These are phyloP conservation scores for Sarcophaga carnaria DNA, from an alignment of 2,888 invertebrate genomes.

Conservation along the genomic window DNA sequence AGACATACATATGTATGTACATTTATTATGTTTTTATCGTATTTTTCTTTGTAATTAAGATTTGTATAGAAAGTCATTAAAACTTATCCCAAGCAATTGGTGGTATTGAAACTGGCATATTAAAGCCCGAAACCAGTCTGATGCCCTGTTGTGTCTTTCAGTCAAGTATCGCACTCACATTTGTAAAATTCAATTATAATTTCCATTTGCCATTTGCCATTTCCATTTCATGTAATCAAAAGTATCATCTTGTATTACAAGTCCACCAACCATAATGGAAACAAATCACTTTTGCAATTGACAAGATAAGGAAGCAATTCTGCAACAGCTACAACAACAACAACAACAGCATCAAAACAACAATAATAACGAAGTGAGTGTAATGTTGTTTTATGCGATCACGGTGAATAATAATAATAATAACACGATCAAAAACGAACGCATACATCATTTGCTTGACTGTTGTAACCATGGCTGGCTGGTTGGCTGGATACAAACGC, in stretches of 20 bases:
- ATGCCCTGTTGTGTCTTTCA: not conserved
- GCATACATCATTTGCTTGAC: constrained; percentile 61
- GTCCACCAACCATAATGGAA: constrained; percentile 58
- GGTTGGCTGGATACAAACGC: constrained; percentile 41
- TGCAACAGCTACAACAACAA: constrained; percentile 10
- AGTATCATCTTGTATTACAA: constrained; percentile 52
- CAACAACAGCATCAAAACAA: constrained; percentile 26
- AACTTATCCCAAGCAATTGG: no score
- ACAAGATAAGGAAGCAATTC: constrained; percentile 49
- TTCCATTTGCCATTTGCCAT: constrained; percentile 10
- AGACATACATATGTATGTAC: no score
- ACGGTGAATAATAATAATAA: constrained; percentile 48
- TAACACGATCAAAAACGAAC: constrained; percentile 60
- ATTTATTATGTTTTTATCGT: no score
- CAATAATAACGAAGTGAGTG: constrained; percentile 65
- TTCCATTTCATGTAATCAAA: constrained; percentile 20
- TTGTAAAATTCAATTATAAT: constrained; percentile 49
- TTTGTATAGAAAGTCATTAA: not conserved
- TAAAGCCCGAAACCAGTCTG: not conserved
- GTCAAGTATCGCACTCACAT: not conserved
- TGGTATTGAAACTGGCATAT: no score
- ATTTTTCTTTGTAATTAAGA: not conserved
- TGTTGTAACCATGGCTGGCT: constrained; percentile 34
- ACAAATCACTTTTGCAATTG: constrained; percentile 60
- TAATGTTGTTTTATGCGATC: constrained; percentile 65